These are phyloP conservation scores for Adelges cooleyi DNA, from an alignment of 1,140 invertebrate genomes.

Conservation along the genomic window DNA sequence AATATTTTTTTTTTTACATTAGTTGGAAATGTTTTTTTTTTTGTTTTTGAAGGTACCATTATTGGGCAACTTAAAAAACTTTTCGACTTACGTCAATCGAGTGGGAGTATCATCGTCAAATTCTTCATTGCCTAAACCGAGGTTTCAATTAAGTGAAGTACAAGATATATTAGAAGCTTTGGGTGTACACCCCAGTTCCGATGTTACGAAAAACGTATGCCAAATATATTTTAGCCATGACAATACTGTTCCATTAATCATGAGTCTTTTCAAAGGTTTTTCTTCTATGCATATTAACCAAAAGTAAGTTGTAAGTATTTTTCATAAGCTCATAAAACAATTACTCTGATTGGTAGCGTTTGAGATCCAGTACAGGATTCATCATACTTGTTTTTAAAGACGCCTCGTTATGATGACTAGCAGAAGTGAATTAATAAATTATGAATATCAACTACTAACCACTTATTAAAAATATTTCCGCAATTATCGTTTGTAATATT, in stretches of 20 bases:
- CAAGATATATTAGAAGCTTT: neutral
- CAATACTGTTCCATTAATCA: neutral
- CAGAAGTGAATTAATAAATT: too few species aligned
- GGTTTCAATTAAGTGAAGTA: neutral
- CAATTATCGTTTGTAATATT: too few species aligned
- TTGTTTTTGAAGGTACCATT: slow-evolving; percentile 13
- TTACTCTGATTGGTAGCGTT: too few species aligned
- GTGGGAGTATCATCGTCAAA: neutral
- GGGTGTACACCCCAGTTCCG: neutral
- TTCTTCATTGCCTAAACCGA: neutral
- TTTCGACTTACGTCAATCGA: neutral
- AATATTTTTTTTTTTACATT: too few species aligned
- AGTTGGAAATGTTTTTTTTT: neutral
- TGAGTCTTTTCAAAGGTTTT: neutral
- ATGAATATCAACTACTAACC: too few species aligned
- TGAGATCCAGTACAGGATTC: too few species aligned
- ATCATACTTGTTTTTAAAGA: too few species aligned
- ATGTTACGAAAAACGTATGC: neutral
- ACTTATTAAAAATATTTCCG: too few species aligned
- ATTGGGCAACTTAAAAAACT: neutral
- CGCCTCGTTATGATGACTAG: too few species aligned
- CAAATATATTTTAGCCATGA: slow-evolving; percentile 2
- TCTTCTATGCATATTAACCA: neutral
- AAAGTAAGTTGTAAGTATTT: too few species aligned
- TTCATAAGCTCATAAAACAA: too few species aligned